Evolutionary conservation across 2,113 vertebrate genomes (phyloP), one percentile per base, ranked within the genome.

Genomic region (Tenrec ecaudatus): DNA sequence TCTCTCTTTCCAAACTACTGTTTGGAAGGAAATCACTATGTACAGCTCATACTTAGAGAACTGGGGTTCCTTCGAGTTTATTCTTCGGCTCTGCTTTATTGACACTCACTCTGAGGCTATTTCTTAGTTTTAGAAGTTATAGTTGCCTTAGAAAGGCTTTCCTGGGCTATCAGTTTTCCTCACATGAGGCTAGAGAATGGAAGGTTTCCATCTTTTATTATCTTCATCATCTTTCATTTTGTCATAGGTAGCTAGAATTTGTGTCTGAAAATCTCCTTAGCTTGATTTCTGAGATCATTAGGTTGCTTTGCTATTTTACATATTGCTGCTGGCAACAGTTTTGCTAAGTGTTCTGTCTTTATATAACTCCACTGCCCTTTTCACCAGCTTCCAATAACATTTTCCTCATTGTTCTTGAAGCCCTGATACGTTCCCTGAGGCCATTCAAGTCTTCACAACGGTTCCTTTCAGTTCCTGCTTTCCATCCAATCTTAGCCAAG

Each of bases 201-300:
- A 89, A 89, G n/a, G 25, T 88, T 81, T 82, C 82, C 25, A 88
- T 90, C 31, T 78, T 73, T 76, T 83, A 40, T 92, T 93, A 7
- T 87, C 75, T 62, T 8, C 47, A 60, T 85, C 25, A 90, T 88
- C 16, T 86, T 92, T 82, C 31, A 66, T 81, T 94, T 86, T 94
- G 27, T 94, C 86, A 33, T 71, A 15, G 33, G 33, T 83, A 86
- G 25, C 43, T 86, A 47, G 76, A 93, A 93, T 77, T 43, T 92
- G 58, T 91, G 25, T 33, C 89, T 87, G 22, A 3, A 89, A 40
- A 95, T 84, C 20, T 85, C 57, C n/a, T 86, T 95, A 92, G 43
- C n/a, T 75, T 91, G 78, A 36, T 89, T 86, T 89, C 33, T 95
- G 87, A 91, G 75, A 94, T 62, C 68, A 73, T 43, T 60, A 91